phyloP scores from a whole-genome alignment of 2,797 vertebrate genomes.

The Anguilla obscura region DNA sequence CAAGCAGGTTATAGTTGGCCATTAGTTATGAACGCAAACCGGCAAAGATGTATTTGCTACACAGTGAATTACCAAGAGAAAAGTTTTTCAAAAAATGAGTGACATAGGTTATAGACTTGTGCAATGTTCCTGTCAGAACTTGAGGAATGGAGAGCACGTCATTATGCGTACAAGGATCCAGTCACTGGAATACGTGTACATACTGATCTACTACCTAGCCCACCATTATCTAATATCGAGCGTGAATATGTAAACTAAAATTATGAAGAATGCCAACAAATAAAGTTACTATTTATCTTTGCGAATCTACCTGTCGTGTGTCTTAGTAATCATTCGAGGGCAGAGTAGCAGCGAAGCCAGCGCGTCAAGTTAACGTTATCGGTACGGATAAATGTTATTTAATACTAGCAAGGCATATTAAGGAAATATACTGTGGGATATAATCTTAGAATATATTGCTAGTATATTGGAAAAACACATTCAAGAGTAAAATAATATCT shows the following conservation, averaged over 20 bases:
- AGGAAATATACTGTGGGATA: too few relatives aligned
- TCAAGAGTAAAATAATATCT: constrained; percentile 7
- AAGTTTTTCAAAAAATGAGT: background rate
- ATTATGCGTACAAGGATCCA: background rate
- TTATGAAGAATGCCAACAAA: background rate
- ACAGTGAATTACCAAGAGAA: background rate
- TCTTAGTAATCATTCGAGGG: background rate
- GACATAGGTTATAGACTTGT: background rate
- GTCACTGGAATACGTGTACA: background rate
- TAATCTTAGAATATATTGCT: too few relatives aligned
- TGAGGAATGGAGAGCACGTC: background rate
- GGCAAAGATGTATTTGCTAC: background rate
- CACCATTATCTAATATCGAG: background rate
- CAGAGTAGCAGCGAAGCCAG: background rate
- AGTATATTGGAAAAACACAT: background rate
- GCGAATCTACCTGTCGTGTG: background rate
- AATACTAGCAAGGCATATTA: too few relatives aligned
- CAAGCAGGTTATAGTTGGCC: background rate
- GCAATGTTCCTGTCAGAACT: background rate
- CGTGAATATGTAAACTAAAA: background rate
- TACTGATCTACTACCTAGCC: background rate
- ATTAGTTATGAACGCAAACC: too few relatives aligned
- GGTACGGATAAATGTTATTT: too few relatives aligned
- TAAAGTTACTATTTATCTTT: background rate
- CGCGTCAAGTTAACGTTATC: too few relatives aligned